phyloP scores from a whole-genome alignment of 1,140 invertebrate species.

The Eumeta japonica region DNA sequence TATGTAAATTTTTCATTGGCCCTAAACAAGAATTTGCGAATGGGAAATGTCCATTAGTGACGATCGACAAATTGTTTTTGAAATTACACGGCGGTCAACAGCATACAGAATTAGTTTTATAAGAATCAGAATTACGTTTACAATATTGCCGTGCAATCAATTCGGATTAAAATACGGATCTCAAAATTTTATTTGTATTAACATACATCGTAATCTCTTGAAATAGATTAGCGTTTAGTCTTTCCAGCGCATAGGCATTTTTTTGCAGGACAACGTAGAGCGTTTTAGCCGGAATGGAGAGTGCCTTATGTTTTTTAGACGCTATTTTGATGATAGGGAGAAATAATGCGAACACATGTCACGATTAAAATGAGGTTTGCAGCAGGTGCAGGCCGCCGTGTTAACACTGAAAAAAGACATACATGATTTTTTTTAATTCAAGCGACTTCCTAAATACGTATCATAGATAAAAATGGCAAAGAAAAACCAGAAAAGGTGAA shows the following conservation, averaged over 20 bases:
- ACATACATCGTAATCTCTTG: constrained; percentile 26
- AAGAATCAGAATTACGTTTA: no score
- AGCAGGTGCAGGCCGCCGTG: constrained; percentile 5
- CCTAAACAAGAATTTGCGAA: constrained; percentile 9
- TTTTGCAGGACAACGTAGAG: constrained; percentile 35
- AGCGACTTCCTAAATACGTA: constrained; percentile 15
- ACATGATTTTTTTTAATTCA: constrained; percentile 8
- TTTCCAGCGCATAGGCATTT: constrained; percentile 22
- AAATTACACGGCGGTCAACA: constrained; percentile 16
- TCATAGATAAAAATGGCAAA: constrained; percentile 17
- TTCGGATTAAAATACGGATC: constrained; percentile 29
- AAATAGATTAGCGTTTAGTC: constrained; percentile 32
- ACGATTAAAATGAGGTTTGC: not conserved
- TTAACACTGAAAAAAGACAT: constrained; percentile 6
- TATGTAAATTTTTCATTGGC: constrained; percentile 27
- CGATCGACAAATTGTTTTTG: constrained; percentile 22
- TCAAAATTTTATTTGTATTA: constrained; percentile 31
- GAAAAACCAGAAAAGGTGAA: constrained; percentile 10
- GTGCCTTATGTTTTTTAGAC: constrained; percentile 18
- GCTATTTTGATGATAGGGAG: constrained; percentile 14
- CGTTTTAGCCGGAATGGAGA: constrained; percentile 16
- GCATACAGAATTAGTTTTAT: constrained; percentile 36
- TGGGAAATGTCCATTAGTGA: constrained; percentile 22
- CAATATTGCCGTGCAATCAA: constrained; percentile 48
- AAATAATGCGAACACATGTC: not conserved